phyloP scores from a whole-genome alignment of 2,113 vertebrate genomes.

The Leucoraja erinaceus region DNA sequence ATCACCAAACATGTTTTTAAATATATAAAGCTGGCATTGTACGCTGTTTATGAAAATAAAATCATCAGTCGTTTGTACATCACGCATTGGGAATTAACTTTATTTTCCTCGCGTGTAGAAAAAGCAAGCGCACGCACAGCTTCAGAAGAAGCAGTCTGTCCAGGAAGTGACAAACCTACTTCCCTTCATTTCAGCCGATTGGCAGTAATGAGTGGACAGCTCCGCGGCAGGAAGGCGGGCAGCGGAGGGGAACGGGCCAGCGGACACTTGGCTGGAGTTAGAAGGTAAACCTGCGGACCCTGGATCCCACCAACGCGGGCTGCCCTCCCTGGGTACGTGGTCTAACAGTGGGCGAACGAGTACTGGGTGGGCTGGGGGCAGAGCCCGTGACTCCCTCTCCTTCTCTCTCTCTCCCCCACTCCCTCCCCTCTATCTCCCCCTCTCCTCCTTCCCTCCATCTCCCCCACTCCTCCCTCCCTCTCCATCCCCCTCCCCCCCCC shows the following conservation, averaged over 20 bases:
- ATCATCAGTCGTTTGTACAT: neutral
- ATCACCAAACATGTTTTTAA: neutral
- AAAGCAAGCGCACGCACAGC: neutral
- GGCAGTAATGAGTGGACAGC: constrained; percentile 1
- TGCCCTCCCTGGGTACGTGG: neutral
- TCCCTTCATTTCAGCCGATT: constrained; percentile 33
- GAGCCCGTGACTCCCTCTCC: too few relatives aligned
- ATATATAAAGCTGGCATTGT: neutral
- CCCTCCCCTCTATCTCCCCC: neutral
- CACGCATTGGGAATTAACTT: neutral
- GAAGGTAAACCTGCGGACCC: neutral
- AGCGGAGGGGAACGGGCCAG: neutral
- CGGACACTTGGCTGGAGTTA: neutral
- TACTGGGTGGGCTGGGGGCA: neutral
- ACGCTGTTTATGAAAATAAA: neutral
- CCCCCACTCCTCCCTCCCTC: neutral
- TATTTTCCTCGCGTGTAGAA: neutral
- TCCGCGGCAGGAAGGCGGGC: neutral
- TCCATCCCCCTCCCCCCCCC: too few relatives aligned
- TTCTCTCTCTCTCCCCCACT: too few relatives aligned
- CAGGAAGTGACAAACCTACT: constrained; percentile 27
- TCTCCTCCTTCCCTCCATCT: neutral
- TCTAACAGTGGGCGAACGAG: neutral
- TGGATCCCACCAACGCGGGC: neutral
- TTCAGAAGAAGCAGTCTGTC: neutral